A percentile compares a stretch with the other conserved stretches of the same genome.
These are phyloP conservation scores for Proteles cristata DNA, from an alignment of 2,113 vertebrate genomes.

Conservation along the genomic window DNA sequence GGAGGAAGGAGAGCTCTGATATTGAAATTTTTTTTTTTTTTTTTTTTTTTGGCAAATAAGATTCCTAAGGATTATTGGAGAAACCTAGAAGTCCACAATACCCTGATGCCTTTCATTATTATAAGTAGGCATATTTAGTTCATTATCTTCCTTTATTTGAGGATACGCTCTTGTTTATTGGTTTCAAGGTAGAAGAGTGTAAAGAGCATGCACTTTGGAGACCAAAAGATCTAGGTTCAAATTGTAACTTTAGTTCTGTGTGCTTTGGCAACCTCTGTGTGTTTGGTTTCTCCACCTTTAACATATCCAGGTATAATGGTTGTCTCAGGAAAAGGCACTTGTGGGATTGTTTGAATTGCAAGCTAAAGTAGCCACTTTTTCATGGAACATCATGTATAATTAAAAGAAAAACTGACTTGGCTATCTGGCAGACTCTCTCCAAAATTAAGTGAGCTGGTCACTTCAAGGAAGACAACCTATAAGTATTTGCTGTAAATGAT, in stretches of 20 bases:
- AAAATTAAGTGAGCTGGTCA: constrained; percentile 21
- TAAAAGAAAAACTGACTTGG: constrained; percentile 18
- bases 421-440: background rate
- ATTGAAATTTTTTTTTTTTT: background rate
- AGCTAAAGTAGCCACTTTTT: background rate
- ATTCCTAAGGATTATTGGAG: background rate
- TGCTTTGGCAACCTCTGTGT: background rate
- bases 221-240: background rate
- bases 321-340: background rate
- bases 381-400: background rate
- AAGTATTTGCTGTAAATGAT: constrained; percentile 23
- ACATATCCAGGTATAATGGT: background rate
- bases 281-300: constrained; percentile 22
- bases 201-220: constrained; percentile 20
- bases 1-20: background rate
- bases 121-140: background rate
- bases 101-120: background rate
- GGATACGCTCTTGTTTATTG: background rate
- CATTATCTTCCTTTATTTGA: background rate
- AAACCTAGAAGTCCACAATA: background rate
- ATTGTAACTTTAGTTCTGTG: background rate
- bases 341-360: background rate
- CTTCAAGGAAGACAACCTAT: constrained; percentile 1
- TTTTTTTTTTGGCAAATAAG: background rate
- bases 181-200: background rate